Percentiles rank a stretch among this genome's conserved stretches.
These are phyloP conservation scores for Lasius platythorax DNA, from an alignment of 2,888 invertebrate genomes.

Conservation along the genomic window DNA sequence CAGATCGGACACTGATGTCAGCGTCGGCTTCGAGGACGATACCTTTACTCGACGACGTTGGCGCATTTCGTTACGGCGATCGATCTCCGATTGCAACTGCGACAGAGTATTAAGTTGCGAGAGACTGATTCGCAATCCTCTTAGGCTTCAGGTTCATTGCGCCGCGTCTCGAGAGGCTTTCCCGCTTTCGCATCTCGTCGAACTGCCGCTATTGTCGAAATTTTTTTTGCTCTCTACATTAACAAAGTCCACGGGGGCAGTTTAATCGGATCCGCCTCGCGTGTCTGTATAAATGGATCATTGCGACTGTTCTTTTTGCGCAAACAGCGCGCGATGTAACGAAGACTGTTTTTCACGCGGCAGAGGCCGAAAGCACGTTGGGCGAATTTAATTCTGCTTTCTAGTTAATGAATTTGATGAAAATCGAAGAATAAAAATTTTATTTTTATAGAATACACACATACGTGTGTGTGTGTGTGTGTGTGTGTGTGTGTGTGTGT, in stretches of 20 bases:
- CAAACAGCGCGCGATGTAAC: slow-evolving; percentile 34
- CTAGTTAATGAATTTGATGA: slow-evolving; percentile 18
- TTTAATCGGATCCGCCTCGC: slow-evolving; percentile 45
- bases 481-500: too few relatives aligned
- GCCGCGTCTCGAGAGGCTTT: slow-evolving; percentile 9
- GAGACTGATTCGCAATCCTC: slow-evolving; percentile 40
- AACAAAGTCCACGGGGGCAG: slow-evolving; percentile 7
- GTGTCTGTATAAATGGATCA: slow-evolving; percentile 25
- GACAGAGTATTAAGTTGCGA: slow-evolving; percentile 33
- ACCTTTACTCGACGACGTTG: slow-evolving; percentile 19
- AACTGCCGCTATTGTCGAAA: not conserved
- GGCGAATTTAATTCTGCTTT: slow-evolving; percentile 4
- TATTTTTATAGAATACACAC: not conserved
- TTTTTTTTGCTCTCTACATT: slow-evolving; percentile 30
- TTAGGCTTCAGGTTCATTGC: slow-evolving; percentile 41
- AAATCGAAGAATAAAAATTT: slow-evolving; percentile 10
- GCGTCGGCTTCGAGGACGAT: not conserved
- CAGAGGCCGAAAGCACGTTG: not conserved
- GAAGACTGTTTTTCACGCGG: slow-evolving; percentile 23
- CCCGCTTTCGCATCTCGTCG: slow-evolving; percentile 14
- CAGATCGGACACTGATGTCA: not conserved
- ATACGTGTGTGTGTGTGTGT: too few relatives aligned
- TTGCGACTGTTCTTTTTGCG: slow-evolving; percentile 42
- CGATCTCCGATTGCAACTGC: slow-evolving; percentile 38
- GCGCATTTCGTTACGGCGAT: slow-evolving; percentile 17